Conservation (phyloP, 1,140 invertebrate genomes). For the Papilio machaon region DNA sequence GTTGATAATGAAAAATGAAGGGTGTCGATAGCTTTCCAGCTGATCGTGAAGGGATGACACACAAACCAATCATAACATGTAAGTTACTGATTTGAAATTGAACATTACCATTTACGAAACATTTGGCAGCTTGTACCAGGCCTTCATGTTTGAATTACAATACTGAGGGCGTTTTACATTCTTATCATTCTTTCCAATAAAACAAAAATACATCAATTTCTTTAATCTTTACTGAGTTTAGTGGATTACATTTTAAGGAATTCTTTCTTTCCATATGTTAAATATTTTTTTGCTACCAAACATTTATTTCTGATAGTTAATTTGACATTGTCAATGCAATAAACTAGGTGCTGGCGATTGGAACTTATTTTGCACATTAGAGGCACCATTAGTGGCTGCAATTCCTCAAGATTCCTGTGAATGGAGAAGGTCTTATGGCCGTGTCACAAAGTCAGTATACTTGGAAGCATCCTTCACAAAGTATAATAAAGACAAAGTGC, state of each 20-base stretch:
- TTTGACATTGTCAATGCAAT: constrained; percentile 35
- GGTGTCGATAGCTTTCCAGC: constrained; percentile 75
- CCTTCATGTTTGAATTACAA: constrained; percentile 8
- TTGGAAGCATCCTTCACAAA: constrained; percentile 93
- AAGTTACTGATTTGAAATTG: constrained; percentile 57
- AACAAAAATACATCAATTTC: background rate
- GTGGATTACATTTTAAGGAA: background rate
- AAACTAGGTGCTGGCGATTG: constrained; percentile 93
- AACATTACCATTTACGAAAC: background rate
- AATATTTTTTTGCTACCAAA: background rate
- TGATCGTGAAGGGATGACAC: constrained; percentile 78
- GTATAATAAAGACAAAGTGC: constrained; percentile 87
- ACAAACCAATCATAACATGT: constrained; percentile 84
- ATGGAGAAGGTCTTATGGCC: constrained; percentile 93
- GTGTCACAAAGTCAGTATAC: constrained; percentile 91
- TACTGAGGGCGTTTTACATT: constrained; percentile 28
- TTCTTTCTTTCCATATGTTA: background rate
- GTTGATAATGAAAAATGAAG: constrained; percentile 79
- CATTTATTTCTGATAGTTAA: constrained; percentile 33
- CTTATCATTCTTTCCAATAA: background rate
- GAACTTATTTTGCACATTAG: constrained; percentile 92
- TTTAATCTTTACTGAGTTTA: background rate
- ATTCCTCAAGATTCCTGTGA: constrained; percentile 93
- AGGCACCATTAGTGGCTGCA: constrained; percentile 88
- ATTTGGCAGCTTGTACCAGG: background rate